These are phyloP conservation scores for Sepioteuthis lessoniana DNA, from an alignment of 2,888 invertebrate genomes.

Conservation along the genomic window DNA sequence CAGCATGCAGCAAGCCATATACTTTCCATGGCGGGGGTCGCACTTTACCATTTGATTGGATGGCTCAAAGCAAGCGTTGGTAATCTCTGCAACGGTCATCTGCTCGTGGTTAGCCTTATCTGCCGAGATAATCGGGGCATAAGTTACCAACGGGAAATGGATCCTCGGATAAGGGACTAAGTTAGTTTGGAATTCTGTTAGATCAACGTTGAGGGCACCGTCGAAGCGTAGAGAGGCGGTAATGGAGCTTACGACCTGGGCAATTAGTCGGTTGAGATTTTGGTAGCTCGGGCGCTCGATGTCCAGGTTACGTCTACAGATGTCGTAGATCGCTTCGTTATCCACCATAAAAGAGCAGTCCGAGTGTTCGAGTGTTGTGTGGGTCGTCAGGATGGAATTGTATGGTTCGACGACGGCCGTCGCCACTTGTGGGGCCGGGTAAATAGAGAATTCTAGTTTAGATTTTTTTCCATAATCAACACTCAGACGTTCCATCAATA, in stretches of 20 bases:
- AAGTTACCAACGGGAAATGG: conserved; percentile 88
- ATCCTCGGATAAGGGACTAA: conserved; percentile 78
- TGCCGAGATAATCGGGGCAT: conserved; percentile 93
- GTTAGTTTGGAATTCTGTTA: conserved; percentile 77
- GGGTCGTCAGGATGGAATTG: conserved; percentile 96
- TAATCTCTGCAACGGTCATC: conserved; percentile 68
- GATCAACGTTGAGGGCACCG: conserved; percentile 77
- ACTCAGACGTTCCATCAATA: conserved; percentile 88
- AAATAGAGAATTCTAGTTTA: conserved; percentile 89
- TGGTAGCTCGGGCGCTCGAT: conserved; percentile 89
- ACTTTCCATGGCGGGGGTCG: conserved; percentile 75
- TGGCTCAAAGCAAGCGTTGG: conserved; percentile 72
- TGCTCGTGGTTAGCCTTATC: conserved; percentile 96
- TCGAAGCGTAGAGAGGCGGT: conserved; percentile 76
- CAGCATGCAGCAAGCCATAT: conserved; percentile 77
- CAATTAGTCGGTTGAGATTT: conserved; percentile 92
- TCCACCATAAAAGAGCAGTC: conserved; percentile 98
- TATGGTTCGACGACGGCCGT: conserved; percentile 96
- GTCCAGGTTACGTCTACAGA: conserved; percentile 85
- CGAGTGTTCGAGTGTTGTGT: conserved; percentile 93
- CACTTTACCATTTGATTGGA: conserved; percentile 75
- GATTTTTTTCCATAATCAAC: conserved; percentile 87
- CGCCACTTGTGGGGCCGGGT: conserved; percentile 91
- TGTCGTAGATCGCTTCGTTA: conserved; percentile 92
- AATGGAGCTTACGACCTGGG: conserved; percentile 82